Percentiles rank a stretch among this genome's conserved stretches.
Evolutionary conservation across 2,888 invertebrate species (phyloP).

Genomic region (Diplazon laetatorius): DNA sequence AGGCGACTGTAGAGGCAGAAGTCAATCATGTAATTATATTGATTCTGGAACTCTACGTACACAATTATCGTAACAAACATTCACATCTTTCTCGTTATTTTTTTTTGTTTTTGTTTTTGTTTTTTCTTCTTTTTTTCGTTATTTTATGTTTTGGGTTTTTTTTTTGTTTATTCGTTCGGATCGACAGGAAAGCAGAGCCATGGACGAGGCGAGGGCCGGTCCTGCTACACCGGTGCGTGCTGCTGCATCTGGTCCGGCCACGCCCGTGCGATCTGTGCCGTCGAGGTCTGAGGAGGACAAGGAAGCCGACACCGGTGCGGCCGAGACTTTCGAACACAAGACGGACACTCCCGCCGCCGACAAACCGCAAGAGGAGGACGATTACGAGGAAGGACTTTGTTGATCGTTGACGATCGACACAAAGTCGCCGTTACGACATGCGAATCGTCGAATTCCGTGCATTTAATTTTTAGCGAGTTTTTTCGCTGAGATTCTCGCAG

Average conservation of each 20-base stretch:
- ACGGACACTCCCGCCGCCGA: constrained; percentile 15
- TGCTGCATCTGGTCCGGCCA: constrained; percentile 11
- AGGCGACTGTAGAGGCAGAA: constrained; percentile 81
- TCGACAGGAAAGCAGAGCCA: constrained; percentile 40
- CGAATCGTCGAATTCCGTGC: constrained; percentile 37
- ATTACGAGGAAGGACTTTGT: constrained; percentile 62
- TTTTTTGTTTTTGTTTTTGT: constrained; percentile 6
- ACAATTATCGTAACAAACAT: neutral
- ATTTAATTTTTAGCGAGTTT: constrained; percentile 44
- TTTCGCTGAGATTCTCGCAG: constrained; percentile 1
- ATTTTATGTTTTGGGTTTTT: no score
- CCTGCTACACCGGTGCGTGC: constrained; percentile 26
- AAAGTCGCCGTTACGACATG: neutral
- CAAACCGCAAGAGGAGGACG: constrained; percentile 51
- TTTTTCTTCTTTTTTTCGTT: no score
- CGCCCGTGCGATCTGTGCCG: constrained; percentile 18
- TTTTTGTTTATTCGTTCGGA: neutral
- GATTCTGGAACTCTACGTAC: constrained; percentile 50
- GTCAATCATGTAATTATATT: constrained; percentile 77
- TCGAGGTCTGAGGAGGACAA: constrained; percentile 41
- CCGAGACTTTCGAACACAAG: neutral
- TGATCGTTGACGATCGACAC: constrained; percentile 41
- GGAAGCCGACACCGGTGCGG: constrained; percentile 7
- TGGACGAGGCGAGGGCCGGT: constrained; percentile 19
- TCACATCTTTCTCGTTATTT: constrained; percentile 8